These are phyloP conservation scores for Metridium senile DNA, from an alignment of 92 coral and sea anemone species.

Conservation along the genomic window DNA sequence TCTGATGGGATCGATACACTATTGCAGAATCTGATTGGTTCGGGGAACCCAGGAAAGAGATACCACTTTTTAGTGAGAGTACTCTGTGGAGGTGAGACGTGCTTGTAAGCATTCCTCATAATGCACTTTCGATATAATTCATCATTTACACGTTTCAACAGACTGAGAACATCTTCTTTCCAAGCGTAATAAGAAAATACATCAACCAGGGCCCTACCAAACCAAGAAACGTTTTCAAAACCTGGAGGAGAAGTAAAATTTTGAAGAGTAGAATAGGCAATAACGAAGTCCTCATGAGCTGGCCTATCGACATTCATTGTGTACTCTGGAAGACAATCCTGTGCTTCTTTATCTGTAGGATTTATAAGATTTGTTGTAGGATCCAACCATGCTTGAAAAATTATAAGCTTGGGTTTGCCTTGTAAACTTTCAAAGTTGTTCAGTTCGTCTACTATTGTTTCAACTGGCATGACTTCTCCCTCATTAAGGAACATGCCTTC, in stretches of 20 bases:
- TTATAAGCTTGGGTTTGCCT: conserved; percentile 55
- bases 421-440: background rate
- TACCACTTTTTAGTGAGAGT: conserved; percentile 58
- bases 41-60: conserved; percentile 57
- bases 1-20: no score
- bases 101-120: conserved; percentile 33
- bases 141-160: conserved; percentile 46
- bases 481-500: conserved; percentile 19
- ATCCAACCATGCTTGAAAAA: conserved; percentile 42
- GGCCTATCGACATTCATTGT: conserved; percentile 14
- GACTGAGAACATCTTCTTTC: conserved; percentile 63
- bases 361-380: background rate
- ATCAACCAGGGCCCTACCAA: conserved; percentile 22
- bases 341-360: background rate
- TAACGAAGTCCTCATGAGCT: conserved; percentile 22
- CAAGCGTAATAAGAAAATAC: conserved; percentile 54
- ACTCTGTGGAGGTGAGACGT: conserved; percentile 44
- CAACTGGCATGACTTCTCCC: conserved; percentile 22
- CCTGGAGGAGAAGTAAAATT: background rate
- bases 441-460: conserved; percentile 13
- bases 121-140: conserved; percentile 34
- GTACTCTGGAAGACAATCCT: background rate
- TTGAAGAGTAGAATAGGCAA: conserved; percentile 29
- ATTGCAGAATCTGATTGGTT: no score
- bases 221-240: conserved; percentile 31